Evolutionary conservation across 2,113 vertebrate genomes (phyloP), one percentile per base, ranked within the genome.

Genomic region (Mastomys natalensis): DNA sequence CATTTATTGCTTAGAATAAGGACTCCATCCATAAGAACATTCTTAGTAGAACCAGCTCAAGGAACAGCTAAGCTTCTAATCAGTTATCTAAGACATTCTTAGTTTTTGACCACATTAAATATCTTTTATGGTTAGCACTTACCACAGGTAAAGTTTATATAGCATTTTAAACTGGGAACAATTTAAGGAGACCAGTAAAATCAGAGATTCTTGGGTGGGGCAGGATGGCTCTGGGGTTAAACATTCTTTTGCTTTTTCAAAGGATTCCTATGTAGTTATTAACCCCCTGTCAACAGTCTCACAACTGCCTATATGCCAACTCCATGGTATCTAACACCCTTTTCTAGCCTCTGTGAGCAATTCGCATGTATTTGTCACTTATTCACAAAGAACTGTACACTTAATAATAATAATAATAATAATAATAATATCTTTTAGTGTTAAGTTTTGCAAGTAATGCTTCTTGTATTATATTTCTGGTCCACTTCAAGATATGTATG

Each of bases 371-470:
- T 45, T 62, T 43, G 13, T 1, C 29, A 45, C 10, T 64, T 45
- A 45, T 64, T 85, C 40, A 19, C 58, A 43, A 45, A 45, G 26
- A 43, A 4, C 3, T 9, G 43, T 85, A 85, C n/a, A 29, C 15
- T 62, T 40, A 62, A 62, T 55, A 22, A n/a, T 55, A 12, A 80
- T 53, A 22, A 81, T 8, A 26, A 58, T 37, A n/a, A 55, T n/a
- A 17, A 26, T 58, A 84, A 40, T 66, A 17, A 90, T 70, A 55
- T 6, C 10, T 81, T 92, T 89, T 70, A 60, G 87, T 82, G 64
- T 10, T 87, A 89, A 84, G 77, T 76, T 58, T 97, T 88, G 48
- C 17, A 60, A 34, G 58, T 94, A 84, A 64, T 73, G 22, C 29
- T 62, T 88, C 22, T 62, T 88, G 37, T 1, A n/a, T 95, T 62